Percentiles rank a stretch among this genome's conserved stretches.
Conservation (phyloP, 2,113 vertebrate species). For the Zosterops japonicus region DNA sequence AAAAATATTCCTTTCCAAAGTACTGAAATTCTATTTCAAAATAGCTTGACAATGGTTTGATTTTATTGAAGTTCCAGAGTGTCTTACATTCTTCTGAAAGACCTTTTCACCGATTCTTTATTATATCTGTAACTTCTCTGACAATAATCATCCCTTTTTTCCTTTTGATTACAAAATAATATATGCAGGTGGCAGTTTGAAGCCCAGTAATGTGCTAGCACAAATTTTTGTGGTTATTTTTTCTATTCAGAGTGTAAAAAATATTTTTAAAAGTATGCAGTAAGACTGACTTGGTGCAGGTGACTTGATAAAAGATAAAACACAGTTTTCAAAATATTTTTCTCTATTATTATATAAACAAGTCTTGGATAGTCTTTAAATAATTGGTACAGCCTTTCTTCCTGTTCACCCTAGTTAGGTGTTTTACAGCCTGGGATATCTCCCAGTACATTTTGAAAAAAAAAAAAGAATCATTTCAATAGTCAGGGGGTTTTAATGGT, state of each 20-base stretch:
- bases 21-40: neutral
- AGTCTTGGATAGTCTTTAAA: neutral
- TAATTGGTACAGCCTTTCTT: neutral
- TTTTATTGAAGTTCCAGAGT: neutral
- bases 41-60: neutral
- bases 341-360: neutral
- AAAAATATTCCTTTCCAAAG: neutral
- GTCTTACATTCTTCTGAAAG: neutral
- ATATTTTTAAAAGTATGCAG: neutral
- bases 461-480: neutral
- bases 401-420: neutral
- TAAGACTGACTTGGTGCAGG: neutral
- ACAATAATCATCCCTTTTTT: neutral
- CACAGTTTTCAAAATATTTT: neutral
- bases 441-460: neutral
- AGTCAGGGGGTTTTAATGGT: neutral
- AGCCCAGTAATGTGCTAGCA: neutral
- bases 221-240: neutral
- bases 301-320: neutral
- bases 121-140: neutral
- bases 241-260: neutral
- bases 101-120: neutral
- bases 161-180: neutral
- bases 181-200: neutral
- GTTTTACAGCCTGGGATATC: neutral